These are phyloP conservation scores for Polydrusus pterygomalis DNA, from an alignment of 2,888 invertebrate species.

Conservation along the genomic window DNA sequence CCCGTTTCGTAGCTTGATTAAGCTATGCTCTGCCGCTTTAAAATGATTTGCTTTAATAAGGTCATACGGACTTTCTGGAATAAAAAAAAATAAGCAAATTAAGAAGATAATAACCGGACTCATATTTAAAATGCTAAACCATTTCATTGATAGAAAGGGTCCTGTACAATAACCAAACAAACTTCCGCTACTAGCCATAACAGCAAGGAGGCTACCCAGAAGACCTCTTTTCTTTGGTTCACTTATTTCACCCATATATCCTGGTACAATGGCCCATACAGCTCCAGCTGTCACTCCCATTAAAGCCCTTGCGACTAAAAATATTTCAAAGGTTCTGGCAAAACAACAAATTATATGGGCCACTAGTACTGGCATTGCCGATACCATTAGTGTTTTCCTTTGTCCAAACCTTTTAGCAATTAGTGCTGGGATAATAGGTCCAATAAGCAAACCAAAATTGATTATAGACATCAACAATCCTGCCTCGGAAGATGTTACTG, in stretches of 20 bases:
- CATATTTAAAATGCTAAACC: constrained; percentile 3
- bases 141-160: constrained; percentile 1
- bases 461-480: constrained; percentile 61
- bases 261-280: constrained; percentile 82
- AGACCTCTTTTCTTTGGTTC: constrained; percentile 86
- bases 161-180: constrained; percentile 71
- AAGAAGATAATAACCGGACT: background rate
- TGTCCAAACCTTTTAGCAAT: constrained; percentile 72
- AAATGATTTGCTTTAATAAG: constrained; percentile 36
- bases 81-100: background rate
- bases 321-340: constrained; percentile 50
- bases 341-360: constrained; percentile 64
- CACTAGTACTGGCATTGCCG: constrained; percentile 78
- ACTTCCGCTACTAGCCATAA: constrained; percentile 75
- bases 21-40: constrained; percentile 34
- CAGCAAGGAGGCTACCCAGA: constrained; percentile 72
- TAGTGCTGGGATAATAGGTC: constrained; percentile 59
- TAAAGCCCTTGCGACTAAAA: constrained; percentile 75
- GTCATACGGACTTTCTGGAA: constrained; percentile 25
- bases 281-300: constrained; percentile 81
- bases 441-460: constrained; percentile 60
- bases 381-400: constrained; percentile 78
- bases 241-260: constrained; percentile 90
- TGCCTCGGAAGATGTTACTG: constrained; percentile 58
- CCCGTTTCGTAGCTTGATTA: constrained; percentile 37